Evolutionary conservation across 2,888 invertebrate species (phyloP).

Genomic region (Galerucella pusilla): DNA sequence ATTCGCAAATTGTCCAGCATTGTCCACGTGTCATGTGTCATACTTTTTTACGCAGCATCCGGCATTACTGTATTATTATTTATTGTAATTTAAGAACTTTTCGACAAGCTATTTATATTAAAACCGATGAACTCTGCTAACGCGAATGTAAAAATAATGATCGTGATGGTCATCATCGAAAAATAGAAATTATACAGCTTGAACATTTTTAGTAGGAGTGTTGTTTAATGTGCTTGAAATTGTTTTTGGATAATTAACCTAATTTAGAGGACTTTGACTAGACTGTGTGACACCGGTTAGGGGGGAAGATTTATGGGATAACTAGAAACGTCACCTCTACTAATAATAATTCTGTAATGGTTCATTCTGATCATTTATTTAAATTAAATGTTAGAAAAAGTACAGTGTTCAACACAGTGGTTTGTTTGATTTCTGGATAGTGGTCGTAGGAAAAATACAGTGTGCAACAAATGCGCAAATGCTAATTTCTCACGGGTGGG

Average conservation of each 20-base stretch:
- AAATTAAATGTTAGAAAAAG: no score
- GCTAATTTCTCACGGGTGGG: no score
- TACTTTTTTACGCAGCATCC: slow-evolving; percentile 11
- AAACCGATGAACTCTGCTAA: slow-evolving; percentile 7
- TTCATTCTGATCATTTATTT: no score
- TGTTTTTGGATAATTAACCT: neutral
- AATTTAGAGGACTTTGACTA: neutral
- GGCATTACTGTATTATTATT: neutral
- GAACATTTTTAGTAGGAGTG: neutral
- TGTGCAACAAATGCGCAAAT: no score
- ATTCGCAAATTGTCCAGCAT: slow-evolving; percentile 24
- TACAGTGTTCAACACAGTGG: no score
- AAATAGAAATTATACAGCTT: slow-evolving; percentile 12
- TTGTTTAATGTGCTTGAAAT: slow-evolving; percentile 8
- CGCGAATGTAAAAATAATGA: slow-evolving; percentile 10
- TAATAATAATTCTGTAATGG: no score
- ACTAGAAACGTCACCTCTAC: no score
- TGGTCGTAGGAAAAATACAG: no score
- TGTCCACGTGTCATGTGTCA: neutral
- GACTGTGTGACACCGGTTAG: neutral
- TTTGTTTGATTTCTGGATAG: no score
- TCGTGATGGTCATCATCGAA: slow-evolving; percentile 13
- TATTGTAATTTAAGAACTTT: slow-evolving; percentile 8
- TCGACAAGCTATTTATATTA: slow-evolving; percentile 7
- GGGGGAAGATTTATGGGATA: neutral